Conservation (phyloP, 1,140 invertebrate species). For the Thaumetopoea pityocampa region DNA sequence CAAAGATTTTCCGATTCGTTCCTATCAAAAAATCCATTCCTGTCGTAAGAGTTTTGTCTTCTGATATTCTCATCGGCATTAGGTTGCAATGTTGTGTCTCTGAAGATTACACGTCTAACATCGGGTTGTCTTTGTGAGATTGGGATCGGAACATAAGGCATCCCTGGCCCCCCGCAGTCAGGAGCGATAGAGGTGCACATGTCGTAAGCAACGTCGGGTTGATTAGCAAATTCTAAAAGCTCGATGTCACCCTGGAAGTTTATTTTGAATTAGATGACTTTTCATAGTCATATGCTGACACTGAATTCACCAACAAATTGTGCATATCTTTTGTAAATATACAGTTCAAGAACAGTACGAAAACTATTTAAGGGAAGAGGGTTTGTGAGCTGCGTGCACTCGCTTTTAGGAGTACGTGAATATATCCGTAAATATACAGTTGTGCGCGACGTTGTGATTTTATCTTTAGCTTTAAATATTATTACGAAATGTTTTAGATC, state of each 20-base stretch:
- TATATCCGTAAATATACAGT: no score
- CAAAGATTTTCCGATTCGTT: conserved; percentile 36
- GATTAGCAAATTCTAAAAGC: conserved; percentile 82
- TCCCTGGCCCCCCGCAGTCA: conserved; percentile 72
- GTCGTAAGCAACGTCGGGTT: conserved; percentile 88
- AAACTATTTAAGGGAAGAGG: no score
- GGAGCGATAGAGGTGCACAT: conserved; percentile 82
- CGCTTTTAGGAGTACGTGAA: no score
- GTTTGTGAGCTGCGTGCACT: no score
- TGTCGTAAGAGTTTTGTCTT: conserved; percentile 14
- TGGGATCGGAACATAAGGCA: conserved; percentile 1
- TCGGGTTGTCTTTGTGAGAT: conserved; percentile 2
- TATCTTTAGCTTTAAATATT: no score
- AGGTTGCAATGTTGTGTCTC: conserved; percentile 9
- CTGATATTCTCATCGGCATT: conserved; percentile 11
- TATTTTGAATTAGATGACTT: no score
- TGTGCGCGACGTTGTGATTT: no score
- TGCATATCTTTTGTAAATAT: no score
- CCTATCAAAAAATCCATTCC: conserved; percentile 25
- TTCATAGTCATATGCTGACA: no score
- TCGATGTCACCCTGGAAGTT: conserved; percentile 84
- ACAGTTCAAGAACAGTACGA: no score
- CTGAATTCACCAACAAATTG: no score
- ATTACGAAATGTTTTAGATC: no score
- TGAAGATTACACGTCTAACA: conserved; percentile 2